A percentile compares a stretch with the other conserved stretches of the same genome.
These are phyloP conservation scores for Argyrosomus japonicus DNA, from an alignment of 2,113 vertebrate genomes.

Conservation along the genomic window DNA sequence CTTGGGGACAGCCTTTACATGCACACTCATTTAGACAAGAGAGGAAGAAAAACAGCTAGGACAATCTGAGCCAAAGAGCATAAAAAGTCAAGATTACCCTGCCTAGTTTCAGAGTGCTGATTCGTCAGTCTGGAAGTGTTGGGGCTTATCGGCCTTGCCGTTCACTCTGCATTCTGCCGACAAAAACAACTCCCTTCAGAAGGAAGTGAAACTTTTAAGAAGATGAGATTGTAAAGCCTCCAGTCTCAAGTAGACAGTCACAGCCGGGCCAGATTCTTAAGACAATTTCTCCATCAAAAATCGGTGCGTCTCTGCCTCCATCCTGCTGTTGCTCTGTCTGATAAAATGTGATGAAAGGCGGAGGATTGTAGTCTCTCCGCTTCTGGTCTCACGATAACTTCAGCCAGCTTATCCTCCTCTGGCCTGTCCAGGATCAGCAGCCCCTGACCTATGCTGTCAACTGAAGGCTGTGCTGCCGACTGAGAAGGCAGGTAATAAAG, in stretches of 20 bases:
- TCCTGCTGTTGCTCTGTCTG: not conserved
- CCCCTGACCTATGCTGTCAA: slow-evolving; percentile 61
- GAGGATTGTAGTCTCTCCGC: slow-evolving; percentile 7
- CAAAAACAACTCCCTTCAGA: slow-evolving; percentile 53
- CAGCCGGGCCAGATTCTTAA: slow-evolving; percentile 28
- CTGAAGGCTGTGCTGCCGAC: slow-evolving; percentile 19
- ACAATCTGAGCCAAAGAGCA: slow-evolving; percentile 43
- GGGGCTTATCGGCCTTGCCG: slow-evolving; percentile 27
- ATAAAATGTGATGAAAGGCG: slow-evolving; percentile 34
- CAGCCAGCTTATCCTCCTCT: slow-evolving; percentile 20
- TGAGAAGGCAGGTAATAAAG: slow-evolving; percentile 41
- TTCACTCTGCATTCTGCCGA: slow-evolving; percentile 30
- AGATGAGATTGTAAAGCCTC: slow-evolving; percentile 47
- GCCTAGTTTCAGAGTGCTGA: slow-evolving; percentile 52
- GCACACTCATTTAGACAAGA: slow-evolving; percentile 42
- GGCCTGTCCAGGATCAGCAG: slow-evolving; percentile 29
- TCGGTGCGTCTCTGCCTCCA: slow-evolving; percentile 6
- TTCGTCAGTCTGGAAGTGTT: slow-evolving; percentile 45
- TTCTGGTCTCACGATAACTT: slow-evolving; percentile 25
- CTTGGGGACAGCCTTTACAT: slow-evolving; percentile 43
- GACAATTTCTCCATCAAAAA: slow-evolving; percentile 25
- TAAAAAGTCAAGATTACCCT: slow-evolving; percentile 51
- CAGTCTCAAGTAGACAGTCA: slow-evolving; percentile 14
- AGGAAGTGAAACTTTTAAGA: slow-evolving; percentile 50
- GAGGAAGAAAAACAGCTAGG: slow-evolving; percentile 22